Percentiles rank a stretch among this genome's conserved stretches.
phyloP scores from a whole-genome alignment of 2,113 vertebrate species.

The Silurus asotus region DNA sequence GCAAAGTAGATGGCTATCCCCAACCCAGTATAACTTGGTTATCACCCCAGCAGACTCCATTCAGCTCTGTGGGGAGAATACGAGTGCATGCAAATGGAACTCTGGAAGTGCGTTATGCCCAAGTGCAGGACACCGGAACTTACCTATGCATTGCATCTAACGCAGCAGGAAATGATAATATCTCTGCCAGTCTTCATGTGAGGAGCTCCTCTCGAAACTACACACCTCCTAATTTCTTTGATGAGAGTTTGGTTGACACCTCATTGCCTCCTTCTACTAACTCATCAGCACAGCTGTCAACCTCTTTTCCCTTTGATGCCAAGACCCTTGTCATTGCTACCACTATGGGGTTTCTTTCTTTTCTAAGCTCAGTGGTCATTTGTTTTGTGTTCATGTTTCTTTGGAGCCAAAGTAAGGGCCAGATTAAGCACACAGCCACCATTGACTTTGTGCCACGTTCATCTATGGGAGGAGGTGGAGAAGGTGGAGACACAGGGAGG shows the following conservation, averaged over 20 bases:
- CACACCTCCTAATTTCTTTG: conserved; percentile 63
- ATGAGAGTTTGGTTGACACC: conserved; percentile 67
- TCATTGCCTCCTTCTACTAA: conserved; percentile 67
- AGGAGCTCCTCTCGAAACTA: conserved; percentile 68
- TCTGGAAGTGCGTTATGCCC: conserved; percentile 80
- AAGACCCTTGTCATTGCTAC: conserved; percentile 83
- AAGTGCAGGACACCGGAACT: conserved; percentile 77
- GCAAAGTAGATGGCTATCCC: conserved; percentile 83
- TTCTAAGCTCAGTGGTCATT: conserved; percentile 83
- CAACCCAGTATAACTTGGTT: conserved; percentile 78
- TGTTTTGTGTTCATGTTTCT: conserved; percentile 88
- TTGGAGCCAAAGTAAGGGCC: conserved; percentile 86
- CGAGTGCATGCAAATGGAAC: conserved; percentile 78
- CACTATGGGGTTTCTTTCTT: conserved; percentile 85
- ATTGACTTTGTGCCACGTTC: conserved; percentile 80
- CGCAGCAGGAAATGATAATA: conserved; percentile 81
- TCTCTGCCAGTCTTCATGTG: conserved; percentile 77
- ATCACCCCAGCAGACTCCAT: conserved; percentile 69
- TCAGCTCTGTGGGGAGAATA: conserved; percentile 72
- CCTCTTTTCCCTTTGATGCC: conserved; percentile 74
- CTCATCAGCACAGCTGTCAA: conserved; percentile 68
- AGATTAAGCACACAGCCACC: conserved; percentile 81
- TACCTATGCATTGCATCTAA: conserved; percentile 83
- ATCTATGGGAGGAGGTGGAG: conserved; percentile 70
- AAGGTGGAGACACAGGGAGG: conserved; percentile 71